Base-by-base conservation (phyloP, 1,140 invertebrate genomes). In the Elymnias hypermnestra region DNA sequence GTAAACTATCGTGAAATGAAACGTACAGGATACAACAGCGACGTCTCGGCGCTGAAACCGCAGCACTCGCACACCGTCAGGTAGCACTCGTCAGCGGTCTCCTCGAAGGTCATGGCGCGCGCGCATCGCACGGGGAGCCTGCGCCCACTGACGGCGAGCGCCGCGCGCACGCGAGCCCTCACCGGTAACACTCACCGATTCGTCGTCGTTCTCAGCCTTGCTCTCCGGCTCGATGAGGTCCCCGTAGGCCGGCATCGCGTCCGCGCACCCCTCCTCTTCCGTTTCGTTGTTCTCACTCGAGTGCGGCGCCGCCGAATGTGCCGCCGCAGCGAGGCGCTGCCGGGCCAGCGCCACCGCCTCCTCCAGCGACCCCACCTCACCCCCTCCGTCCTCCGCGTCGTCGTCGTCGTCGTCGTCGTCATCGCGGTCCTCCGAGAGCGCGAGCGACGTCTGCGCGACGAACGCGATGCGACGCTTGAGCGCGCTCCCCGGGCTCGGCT, bases 31-130 rank as follows among this genome's bases (percentile, higher is more conserved):
- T 68, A 67, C 63, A 87, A 64, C 36, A 82, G 73, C 31, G 75
- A 66, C 48, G 83, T 86, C 76, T 86, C 83, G 5, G 77, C 66
- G 77, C 76, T 86, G 70, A 83, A 87, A 49, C 83, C 83, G 69
- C 85, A 87, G 63, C 85, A 87, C 64, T 87, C 83, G 68, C 83
- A 87, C 61, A 85, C 77, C 28, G 70, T 82, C 21, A 84, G 66
- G 66, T 75, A 85, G 63, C 71, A 73, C 69, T 76, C 75, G 68
- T 82, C 77, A 49, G 59, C 74, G 53, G 64, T 63, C 70, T 81
- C 74, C 69, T 82, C 81, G 72, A 82, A 78, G 74, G 81, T 82
- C 79, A 82, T 83, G 69, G 73, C 77, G 76, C 79, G 78, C 78
- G 73, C 77, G 78, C 76, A 78, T 72, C 68, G 68, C 64, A 52